These are phyloP conservation scores for Thyatira batis DNA, from an alignment of 2,888 invertebrate species.

Conservation along the genomic window DNA sequence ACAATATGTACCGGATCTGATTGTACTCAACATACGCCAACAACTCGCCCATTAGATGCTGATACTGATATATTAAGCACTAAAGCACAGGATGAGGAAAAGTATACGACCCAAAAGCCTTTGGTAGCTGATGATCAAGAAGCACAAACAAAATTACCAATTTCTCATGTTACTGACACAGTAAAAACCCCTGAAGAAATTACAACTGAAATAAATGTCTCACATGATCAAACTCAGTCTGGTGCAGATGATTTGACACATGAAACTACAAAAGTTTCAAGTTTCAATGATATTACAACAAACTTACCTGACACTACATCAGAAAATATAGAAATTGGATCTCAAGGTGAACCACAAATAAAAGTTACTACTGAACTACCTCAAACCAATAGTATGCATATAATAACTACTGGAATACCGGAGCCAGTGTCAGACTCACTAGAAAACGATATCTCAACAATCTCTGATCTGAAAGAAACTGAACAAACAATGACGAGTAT, in stretches of 20 bases:
- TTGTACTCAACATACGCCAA: slow-evolving; percentile 26
- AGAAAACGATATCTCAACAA: background rate
- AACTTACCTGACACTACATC: background rate
- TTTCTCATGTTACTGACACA: slow-evolving; percentile 6
- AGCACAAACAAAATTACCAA: slow-evolving; percentile 11
- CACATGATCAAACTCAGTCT: background rate
- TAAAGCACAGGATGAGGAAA: background rate
- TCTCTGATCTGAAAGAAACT: background rate
- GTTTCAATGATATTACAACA: background rate
- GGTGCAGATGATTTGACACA: background rate
- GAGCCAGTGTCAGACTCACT: background rate
- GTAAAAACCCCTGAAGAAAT: background rate
- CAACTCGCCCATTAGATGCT: background rate
- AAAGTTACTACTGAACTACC: slow-evolving; percentile 2
- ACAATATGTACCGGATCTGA: slow-evolving; percentile 39
- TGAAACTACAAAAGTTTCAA: background rate
- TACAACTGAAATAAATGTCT: background rate
- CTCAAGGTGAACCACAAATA: background rate
- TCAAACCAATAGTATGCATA: slow-evolving; percentile 3
- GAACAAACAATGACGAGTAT: background rate
- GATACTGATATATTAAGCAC: background rate
- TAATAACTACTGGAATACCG: background rate
- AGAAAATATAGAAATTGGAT: background rate
- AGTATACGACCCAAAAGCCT: background rate
- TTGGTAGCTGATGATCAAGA: slow-evolving; percentile 2